Conservation (phyloP, 92 coral and sea anemone species). For the Umimayanthus chanpuru region DNA sequence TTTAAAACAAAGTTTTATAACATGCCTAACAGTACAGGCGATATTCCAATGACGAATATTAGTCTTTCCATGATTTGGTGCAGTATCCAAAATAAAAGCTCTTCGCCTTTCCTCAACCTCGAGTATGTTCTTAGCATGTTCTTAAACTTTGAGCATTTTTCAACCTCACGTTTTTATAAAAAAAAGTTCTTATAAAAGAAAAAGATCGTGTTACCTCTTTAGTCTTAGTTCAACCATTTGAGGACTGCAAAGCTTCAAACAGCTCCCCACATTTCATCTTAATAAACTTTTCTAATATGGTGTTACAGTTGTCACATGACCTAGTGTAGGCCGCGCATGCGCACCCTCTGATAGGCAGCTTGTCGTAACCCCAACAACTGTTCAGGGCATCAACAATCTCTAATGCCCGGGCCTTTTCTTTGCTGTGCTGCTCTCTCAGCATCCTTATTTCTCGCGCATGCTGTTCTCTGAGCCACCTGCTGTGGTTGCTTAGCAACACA, state of each 20-base stretch:
- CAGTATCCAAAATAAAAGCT: too few relatives aligned
- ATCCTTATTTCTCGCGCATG: slow-evolving; percentile 70
- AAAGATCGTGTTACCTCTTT: neutral
- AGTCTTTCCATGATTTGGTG: too few relatives aligned
- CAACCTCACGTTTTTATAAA: neutral
- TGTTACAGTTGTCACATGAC: slow-evolving; percentile 80
- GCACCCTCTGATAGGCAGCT: slow-evolving; percentile 84
- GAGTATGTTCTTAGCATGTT: too few relatives aligned
- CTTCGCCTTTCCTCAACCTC: too few relatives aligned
- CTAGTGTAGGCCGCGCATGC: slow-evolving; percentile 81
- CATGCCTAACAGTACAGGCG: too few relatives aligned
- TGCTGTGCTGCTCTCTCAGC: slow-evolving; percentile 61
- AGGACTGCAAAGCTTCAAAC: slow-evolving; percentile 51
- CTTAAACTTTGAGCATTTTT: neutral
- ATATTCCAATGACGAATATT: too few relatives aligned
- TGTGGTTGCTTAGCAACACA: slow-evolving; percentile 65
- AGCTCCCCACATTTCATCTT: slow-evolving; percentile 79
- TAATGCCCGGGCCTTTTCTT: slow-evolving; percentile 62
- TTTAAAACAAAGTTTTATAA: too few relatives aligned
- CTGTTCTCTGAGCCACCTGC: slow-evolving; percentile 83
- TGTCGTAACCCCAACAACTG: slow-evolving; percentile 81
- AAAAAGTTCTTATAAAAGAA: neutral
- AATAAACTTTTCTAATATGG: slow-evolving; percentile 75
- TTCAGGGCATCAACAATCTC: slow-evolving; percentile 70
- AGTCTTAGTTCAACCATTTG: slow-evolving; percentile 4